Evolutionary conservation across 2,113 vertebrate species (phyloP), one percentile per base, ranked within the genome.

Genomic region (Thymallus thymallus): DNA sequence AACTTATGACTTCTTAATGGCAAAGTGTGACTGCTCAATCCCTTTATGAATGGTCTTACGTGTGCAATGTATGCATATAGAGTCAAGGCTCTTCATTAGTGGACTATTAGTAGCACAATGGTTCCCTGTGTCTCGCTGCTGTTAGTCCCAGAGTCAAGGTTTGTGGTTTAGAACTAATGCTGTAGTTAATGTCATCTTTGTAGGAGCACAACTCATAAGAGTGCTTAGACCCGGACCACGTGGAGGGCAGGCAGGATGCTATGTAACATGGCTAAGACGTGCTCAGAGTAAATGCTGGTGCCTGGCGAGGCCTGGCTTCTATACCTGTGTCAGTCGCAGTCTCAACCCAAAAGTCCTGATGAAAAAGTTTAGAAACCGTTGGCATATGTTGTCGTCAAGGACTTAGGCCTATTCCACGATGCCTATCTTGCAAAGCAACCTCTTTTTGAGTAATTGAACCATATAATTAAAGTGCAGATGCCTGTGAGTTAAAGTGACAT

Each of bases 101-200:
- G 45, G 29, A 61, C 69, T 80, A 45, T 58, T n/a, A 64, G 30
- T 67, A 26, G 68, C 68, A 84, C 75, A 85, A 80, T 75, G 68
- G 60, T 3, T 0, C 2, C 23, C 76, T 81, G 80, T 83, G 78
- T 83, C 35, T 51, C 1, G 26, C 41, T 61, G 75, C 74, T 66
- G 63, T 81, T 81, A 79, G 76, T 81, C 78, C 84, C 79, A 86
- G 78, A 81, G 81, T 69, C 80, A 63, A 68, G 77, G 76, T 82
- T 77, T 75, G 77, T 55, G 78, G 76, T 74, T 80, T 70, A 78
- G 74, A 48, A 71, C 72, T 76, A 76, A 70, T 73, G 32, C 73
- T 68, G 71, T 61, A 45, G 74, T 73, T 75, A 77, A 81, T 79
- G 75, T 75, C 5, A 72, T 63, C 61, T 71, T 55, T 58, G 78